Evolutionary conservation across 2,797 vertebrate species (phyloP).

Genomic region (Natrix natrix): DNA sequence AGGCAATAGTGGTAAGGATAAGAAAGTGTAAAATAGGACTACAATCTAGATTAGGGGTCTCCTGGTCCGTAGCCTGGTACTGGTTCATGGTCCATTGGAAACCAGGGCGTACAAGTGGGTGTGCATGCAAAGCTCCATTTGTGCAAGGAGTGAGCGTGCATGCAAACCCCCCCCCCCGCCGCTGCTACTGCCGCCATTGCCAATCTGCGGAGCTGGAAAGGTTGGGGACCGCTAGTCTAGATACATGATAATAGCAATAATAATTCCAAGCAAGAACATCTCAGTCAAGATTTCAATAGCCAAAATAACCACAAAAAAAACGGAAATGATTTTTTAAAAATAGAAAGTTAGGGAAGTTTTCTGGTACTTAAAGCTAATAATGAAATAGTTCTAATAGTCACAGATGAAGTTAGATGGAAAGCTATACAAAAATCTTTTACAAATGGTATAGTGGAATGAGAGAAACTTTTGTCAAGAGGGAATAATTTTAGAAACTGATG

Average conservation of each 20-base stretch:
- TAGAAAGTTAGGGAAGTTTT: background rate
- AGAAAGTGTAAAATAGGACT: background rate
- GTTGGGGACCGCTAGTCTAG: background rate
- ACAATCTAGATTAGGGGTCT: background rate
- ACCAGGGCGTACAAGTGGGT: background rate
- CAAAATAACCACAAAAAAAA: background rate
- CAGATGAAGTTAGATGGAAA: background rate
- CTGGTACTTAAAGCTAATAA: background rate
- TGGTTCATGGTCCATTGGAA: background rate
- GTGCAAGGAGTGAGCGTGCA: background rate
- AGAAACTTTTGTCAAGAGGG: background rate
- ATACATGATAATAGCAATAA: background rate
- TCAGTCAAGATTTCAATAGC: background rate
- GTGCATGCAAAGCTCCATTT: background rate
- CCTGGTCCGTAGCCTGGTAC: background rate
- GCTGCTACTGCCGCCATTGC: background rate
- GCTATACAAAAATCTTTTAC: background rate
- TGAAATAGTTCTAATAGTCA: background rate
- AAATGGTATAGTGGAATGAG: background rate
- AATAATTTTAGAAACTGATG: background rate
- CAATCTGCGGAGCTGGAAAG: background rate
- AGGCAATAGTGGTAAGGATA: background rate
- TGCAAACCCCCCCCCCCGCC: accelerated
- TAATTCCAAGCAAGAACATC: background rate
- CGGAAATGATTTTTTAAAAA: background rate